Evolutionary conservation across 2,888 invertebrate species (phyloP), one percentile per base, ranked within the genome.

Genomic region (Panzeria rudis): DNA sequence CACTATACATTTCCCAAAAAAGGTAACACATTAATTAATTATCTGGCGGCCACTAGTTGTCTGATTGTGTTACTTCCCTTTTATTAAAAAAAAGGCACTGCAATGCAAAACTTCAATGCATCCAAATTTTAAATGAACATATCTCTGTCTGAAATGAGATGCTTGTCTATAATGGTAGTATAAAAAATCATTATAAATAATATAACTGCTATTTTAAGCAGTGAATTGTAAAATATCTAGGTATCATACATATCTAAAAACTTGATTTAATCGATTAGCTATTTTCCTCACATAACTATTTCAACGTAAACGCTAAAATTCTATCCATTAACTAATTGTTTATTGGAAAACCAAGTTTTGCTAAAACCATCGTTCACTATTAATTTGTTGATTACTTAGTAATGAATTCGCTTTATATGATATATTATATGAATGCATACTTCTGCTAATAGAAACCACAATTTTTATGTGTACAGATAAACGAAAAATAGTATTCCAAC

Each of bases 321-420:
- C 7, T 17, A 17, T 17, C 2, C 47, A 47, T 47, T 56, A 32
- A 3, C 29, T n/a, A 56, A n/a, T 56, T 13, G 13, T 15, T 25
- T 25, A 54, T 50, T 5, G 25, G 11, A 25, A 13, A 23, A 25
- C 52, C 52, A 8, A n/a, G 6, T 15, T 32, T 3, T 25, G 0
- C 1, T 8, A 9, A 0, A 25, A 47, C n/a, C 17, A 32, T 47
- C 5, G 0, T 32, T 13, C 35, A 38, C 61, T 73, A 59, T 61
- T 20, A 23, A 35, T 23, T 23, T 9, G 32, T 3, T 35, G 17
- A 59, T 25, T 54, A 38, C 9, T 47, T 29, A 17, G 11, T 50
- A 77, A 77, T 59, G 17, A 61, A 25, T 52, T 69, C 56, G 47
- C 7, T 47, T 35, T 17, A 25, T 15, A 0, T 47, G 15, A 7